Evolutionary conservation across 2,113 vertebrate genomes (phyloP).

Genomic region (Anarrhichthys ocellatus): DNA sequence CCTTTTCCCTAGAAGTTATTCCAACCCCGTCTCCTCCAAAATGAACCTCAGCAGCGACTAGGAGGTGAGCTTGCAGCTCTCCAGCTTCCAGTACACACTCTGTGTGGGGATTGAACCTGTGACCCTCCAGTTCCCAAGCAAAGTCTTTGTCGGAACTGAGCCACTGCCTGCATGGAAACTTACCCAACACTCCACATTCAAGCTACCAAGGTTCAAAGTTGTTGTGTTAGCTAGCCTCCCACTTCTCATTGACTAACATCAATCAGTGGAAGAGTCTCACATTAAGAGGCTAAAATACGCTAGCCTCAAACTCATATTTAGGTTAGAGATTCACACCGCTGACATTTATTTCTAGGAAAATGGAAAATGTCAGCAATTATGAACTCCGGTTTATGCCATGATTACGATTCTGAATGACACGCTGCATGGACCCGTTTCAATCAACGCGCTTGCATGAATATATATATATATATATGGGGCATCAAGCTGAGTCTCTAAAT

Average conservation of each 20-base stretch:
- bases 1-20: no score
- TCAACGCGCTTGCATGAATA: constrained; percentile 20
- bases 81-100: no score
- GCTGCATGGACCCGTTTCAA: constrained; percentile 16
- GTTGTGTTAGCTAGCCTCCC: background rate
- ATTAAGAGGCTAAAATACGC: background rate
- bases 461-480: background rate
- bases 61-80: no score
- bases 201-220: background rate
- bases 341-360: constrained; percentile 37
- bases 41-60: background rate
- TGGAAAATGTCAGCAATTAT: constrained; percentile 35
- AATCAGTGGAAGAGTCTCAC: background rate
- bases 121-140: no score
- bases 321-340: constrained; percentile 28
- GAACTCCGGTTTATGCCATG: constrained; percentile 6
- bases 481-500: constrained; percentile 15
- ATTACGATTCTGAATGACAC: constrained; percentile 23
- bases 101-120: no score
- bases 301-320: background rate
- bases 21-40: no score
- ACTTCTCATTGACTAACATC: background rate
- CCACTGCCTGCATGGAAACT: background rate
- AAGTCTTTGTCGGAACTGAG: no score
- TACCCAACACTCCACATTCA: background rate